These are phyloP conservation scores for Drosophila ironensis DNA, from an alignment of 1,140 invertebrate genomes.

Conservation along the genomic window DNA sequence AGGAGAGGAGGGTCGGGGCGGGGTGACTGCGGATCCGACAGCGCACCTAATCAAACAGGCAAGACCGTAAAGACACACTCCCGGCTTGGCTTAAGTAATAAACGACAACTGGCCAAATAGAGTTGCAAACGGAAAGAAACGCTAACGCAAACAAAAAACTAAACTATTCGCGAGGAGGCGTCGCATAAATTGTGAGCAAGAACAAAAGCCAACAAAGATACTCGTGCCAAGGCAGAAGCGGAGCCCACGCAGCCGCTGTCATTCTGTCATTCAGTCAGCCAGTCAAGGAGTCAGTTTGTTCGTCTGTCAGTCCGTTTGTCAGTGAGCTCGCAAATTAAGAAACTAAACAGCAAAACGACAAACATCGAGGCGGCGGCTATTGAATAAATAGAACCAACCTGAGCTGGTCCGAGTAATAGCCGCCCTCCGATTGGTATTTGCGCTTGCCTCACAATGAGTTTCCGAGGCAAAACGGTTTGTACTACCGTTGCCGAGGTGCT, in stretches of 20 bases:
- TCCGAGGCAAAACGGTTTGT: conserved; percentile 36
- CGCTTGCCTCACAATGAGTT: conserved; percentile 12
- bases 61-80: conserved; percentile 59
- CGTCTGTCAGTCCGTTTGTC: conserved; percentile 14
- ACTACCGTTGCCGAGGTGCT: conserved; percentile 50
- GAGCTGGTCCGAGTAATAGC: no score
- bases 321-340: conserved; percentile 45
- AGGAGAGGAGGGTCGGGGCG: conserved; percentile 1
- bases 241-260: conserved; percentile 61
- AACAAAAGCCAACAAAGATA: conserved; percentile 51
- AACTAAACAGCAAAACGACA: conserved; percentile 63
- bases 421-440: conserved; percentile 7
- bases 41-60: conserved; percentile 39
- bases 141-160: conserved; percentile 17
- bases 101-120: conserved; percentile 67
- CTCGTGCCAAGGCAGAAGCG: conserved; percentile 4
- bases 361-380: conserved; percentile 53
- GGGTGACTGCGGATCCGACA: background rate
- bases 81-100: conserved; percentile 49
- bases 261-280: conserved; percentile 46
- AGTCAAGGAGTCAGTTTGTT: conserved; percentile 33
- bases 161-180: conserved; percentile 66
- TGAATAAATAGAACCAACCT: conserved; percentile 46
- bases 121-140: conserved; percentile 50
- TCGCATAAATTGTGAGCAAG: conserved; percentile 55